Conservation (phyloP, 2,797 vertebrate species). For the Gymnothorax reevesii region DNA sequence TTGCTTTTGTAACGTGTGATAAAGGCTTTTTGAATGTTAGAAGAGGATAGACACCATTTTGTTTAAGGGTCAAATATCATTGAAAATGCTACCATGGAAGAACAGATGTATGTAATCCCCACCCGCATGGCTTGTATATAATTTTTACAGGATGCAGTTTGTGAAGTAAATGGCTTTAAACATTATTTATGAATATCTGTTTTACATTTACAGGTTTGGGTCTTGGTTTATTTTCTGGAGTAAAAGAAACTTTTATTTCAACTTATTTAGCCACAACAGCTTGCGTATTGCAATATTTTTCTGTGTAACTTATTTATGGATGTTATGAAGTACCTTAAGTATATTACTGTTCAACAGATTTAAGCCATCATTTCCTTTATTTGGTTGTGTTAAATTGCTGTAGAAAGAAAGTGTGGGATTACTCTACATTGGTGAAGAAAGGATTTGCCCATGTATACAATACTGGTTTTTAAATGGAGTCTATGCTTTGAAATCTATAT, state of each 20-base stretch:
- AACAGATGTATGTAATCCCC: neutral
- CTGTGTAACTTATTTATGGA: slow-evolving; percentile 34
- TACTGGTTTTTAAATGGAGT: slow-evolving; percentile 47
- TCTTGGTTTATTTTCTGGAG: neutral
- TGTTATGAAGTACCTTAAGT: neutral
- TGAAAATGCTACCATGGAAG: neutral
- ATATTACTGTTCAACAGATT: slow-evolving; percentile 26
- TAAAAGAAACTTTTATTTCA: neutral
- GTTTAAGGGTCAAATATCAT: neutral
- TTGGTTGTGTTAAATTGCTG: slow-evolving; percentile 43
- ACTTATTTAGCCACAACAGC: neutral
- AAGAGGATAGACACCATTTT: neutral
- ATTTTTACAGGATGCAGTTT: neutral
- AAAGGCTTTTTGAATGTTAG: neutral
- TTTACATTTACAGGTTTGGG: neutral
- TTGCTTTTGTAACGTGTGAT: neutral
- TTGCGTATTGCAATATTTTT: slow-evolving; percentile 1
- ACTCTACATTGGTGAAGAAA: slow-evolving; percentile 68
- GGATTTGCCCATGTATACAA: slow-evolving; percentile 50
- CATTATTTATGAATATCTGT: neutral
- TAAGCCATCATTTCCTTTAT: slow-evolving; percentile 37
- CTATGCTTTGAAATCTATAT: slow-evolving; percentile 28
- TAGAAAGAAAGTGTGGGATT: slow-evolving; percentile 52
- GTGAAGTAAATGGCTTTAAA: neutral
- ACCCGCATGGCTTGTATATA: neutral